A percentile compares a stretch with the other conserved stretches of the same genome.
phyloP scores from a whole-genome alignment of 2,888 invertebrate species.

The Microdon myrmicae region DNA sequence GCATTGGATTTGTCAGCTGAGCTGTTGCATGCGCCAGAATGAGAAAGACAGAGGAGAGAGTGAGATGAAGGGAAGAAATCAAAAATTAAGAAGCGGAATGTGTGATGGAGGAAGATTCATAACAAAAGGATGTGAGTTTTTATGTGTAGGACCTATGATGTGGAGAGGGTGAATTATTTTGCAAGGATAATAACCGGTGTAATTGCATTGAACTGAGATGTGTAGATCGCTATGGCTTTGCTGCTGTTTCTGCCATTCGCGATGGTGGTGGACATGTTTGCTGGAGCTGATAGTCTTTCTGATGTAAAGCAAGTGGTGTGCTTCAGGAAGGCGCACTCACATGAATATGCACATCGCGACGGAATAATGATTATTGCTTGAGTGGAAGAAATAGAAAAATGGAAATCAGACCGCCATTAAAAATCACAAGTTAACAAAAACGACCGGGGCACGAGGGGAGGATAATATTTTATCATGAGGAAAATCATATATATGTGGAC shows the following conservation, averaged over 20 bases:
- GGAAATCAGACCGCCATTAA: slow-evolving; percentile 52
- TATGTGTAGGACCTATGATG: not conserved
- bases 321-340: slow-evolving; percentile 14
- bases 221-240: no score
- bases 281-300: slow-evolving; percentile 1
- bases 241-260: no score
- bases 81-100: slow-evolving; percentile 25
- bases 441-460: slow-evolving; percentile 27
- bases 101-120: slow-evolving; percentile 2
- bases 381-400: slow-evolving; percentile 46
- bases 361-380: slow-evolving; percentile 43
- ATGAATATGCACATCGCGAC: slow-evolving; percentile 2
- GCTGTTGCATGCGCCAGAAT: not conserved
- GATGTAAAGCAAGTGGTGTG: slow-evolving; percentile 25
- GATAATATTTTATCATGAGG: slow-evolving; percentile 19
- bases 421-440: slow-evolving; percentile 40
- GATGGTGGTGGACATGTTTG: slow-evolving; percentile 14
- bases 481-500: slow-evolving; percentile 40
- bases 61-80: slow-evolving; percentile 3
- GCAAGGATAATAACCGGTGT: slow-evolving; percentile 32
- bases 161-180: not conserved
- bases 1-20: slow-evolving; percentile 14
- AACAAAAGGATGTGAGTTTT: slow-evolving; percentile 16
- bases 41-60: not conserved
- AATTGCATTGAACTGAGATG: slow-evolving; percentile 35